These are phyloP conservation scores for Pseudorectes ferrugineus DNA, from an alignment of 2,113 vertebrate species.

Conservation along the genomic window DNA sequence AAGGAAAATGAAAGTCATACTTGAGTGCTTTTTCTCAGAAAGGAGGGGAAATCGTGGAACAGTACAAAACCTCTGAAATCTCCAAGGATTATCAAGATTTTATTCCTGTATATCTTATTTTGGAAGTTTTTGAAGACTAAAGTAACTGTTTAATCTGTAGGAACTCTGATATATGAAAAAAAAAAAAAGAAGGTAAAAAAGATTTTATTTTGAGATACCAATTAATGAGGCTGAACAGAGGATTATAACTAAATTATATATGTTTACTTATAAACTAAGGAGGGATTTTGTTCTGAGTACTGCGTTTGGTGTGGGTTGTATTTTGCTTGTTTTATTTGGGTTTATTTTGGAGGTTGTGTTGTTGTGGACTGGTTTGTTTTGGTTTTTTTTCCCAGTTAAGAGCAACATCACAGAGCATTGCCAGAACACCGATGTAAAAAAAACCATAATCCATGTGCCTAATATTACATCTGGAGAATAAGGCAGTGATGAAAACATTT, in stretches of 20 bases:
- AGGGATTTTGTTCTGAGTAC: neutral
- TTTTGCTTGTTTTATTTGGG: neutral
- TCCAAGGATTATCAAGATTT: neutral
- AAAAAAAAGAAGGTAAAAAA: rapidly evolving
- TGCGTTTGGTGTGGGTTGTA: neutral
- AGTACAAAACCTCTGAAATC: neutral
- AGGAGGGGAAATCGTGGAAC: neutral
- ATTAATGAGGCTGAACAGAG: neutral
- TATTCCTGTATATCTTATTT: neutral
- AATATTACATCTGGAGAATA: neutral
- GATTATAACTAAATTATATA: neutral
- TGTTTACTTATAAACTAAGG: neutral
- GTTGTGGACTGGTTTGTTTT: neutral
- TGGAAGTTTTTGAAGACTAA: neutral
- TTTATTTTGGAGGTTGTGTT: neutral
- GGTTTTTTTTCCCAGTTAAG: neutral
- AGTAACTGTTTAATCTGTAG: neutral
- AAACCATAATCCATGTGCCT: neutral
- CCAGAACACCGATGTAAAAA: neutral
- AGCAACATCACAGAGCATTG: neutral
- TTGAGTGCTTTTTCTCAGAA: neutral
- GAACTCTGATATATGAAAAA: neutral
- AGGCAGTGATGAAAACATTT: neutral
- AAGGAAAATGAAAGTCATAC: neutral
- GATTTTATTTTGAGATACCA: neutral